A percentile compares a stretch with the other conserved stretches of the same genome.
Evolutionary conservation across 2,113 vertebrate species (phyloP).

Genomic region (Phaethornis superciliosus): DNA sequence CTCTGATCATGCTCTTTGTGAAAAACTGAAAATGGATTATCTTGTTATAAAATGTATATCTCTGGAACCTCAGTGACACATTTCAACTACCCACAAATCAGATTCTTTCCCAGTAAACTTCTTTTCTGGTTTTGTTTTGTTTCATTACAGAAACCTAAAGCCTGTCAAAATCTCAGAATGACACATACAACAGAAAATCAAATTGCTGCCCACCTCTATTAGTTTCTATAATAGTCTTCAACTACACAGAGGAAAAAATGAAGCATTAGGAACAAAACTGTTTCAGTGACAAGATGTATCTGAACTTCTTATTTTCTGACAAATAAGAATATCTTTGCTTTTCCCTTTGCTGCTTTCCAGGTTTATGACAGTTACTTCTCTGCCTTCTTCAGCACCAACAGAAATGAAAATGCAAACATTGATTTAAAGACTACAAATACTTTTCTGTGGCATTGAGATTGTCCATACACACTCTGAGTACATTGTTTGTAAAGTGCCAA

Average conservation of each 20-base stretch:
- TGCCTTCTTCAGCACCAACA: not conserved
- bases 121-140: conserved; percentile 40
- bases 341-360: conserved; percentile 7
- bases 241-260: conserved; percentile 38
- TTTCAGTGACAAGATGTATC: conserved; percentile 50
- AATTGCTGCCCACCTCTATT: conserved; percentile 54
- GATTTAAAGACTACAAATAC: not conserved
- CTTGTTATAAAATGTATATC: conserved; percentile 32
- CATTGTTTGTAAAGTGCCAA: not conserved
- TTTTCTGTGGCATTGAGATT: not conserved
- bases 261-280: conserved; percentile 59
- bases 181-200: conserved; percentile 50
- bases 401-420: not conserved
- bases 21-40: conserved; percentile 33
- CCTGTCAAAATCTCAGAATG: conserved; percentile 52
- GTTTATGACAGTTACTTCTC: conserved; percentile 51
- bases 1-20: conserved; percentile 13
- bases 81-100: conserved; percentile 52
- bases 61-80: conserved; percentile 27
- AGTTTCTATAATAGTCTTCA: conserved; percentile 57
- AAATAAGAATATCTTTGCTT: conserved; percentile 41
- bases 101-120: conserved; percentile 33
- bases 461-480: not conserved
- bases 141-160: conserved; percentile 44
- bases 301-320: conserved; percentile 55